Conservation (phyloP, 2,888 invertebrate species). For the Monoplex corrugatus region DNA sequence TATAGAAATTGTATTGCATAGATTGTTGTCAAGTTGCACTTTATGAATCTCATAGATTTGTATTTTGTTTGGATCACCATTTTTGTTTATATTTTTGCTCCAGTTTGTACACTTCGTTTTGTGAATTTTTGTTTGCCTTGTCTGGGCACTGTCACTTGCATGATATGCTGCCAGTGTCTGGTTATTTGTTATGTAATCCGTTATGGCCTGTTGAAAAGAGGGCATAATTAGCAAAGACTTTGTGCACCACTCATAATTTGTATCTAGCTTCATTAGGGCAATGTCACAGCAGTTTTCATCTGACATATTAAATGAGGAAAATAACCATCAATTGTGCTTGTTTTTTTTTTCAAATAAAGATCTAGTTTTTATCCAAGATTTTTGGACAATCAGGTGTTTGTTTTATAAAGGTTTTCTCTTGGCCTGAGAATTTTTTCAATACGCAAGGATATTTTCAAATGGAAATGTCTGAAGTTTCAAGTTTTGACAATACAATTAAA, state of each 20-base stretch:
- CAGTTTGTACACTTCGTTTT: background rate
- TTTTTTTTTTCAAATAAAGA: background rate
- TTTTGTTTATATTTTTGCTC: background rate
- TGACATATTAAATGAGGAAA: too few species aligned
- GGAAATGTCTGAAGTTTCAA: too few species aligned
- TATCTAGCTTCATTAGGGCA: too few species aligned
- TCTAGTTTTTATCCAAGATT: too few species aligned
- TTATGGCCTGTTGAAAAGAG: background rate
- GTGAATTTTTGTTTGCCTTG: background rate
- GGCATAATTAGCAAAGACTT: background rate
- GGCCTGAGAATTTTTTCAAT: too few species aligned
- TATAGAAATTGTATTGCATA: background rate
- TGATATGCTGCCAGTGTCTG: background rate
- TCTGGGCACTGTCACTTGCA: constrained; percentile 12
- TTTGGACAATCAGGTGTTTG: too few species aligned
- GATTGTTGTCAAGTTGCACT: background rate
- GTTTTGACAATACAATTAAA: too few species aligned
- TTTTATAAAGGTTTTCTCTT: too few species aligned
- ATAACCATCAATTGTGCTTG: background rate
- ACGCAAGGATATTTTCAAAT: too few species aligned
- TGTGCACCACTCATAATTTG: too few species aligned
- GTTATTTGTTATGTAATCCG: background rate
- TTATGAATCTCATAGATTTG: background rate
- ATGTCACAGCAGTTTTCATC: too few species aligned
- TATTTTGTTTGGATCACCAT: constrained; percentile 1